Percentiles rank a stretch among this genome's conserved stretches.
phyloP scores from a whole-genome alignment of 2,113 vertebrate genomes.

The Bambusicola thoracicus region DNA sequence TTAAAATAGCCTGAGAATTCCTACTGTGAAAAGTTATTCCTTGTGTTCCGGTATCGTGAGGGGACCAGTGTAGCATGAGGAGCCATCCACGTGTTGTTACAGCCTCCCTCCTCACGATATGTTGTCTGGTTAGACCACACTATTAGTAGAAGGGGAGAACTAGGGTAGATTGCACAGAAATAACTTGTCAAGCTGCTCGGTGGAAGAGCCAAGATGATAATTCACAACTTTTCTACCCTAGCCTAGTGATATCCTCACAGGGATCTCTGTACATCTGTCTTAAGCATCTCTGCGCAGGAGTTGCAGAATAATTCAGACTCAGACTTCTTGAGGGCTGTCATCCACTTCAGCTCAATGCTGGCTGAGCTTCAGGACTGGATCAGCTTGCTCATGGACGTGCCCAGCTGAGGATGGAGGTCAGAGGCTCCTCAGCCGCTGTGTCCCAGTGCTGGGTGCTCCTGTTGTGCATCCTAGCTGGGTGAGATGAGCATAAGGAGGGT shows the following conservation, averaged over 20 bases:
- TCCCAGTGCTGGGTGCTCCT: neutral
- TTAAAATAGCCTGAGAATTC: neutral
- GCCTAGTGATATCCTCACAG: neutral
- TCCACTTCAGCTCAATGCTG: neutral
- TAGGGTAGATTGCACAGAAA: neutral
- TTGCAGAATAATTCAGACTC: neutral
- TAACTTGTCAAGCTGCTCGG: neutral
- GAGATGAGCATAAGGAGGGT: neutral
- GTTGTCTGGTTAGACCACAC: neutral
- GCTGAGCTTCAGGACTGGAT: rapidly evolving
- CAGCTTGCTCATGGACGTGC: neutral
- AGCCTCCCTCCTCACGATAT: neutral
- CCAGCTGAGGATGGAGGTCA: neutral
- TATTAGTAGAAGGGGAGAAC: neutral
- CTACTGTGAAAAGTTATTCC: neutral
- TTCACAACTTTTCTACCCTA: neutral
- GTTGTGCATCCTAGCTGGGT: neutral
- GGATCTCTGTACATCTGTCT: neutral
- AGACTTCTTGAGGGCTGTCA: neutral
- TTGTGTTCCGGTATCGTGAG: neutral
- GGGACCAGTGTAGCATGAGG: rapidly evolving
- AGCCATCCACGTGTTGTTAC: neutral
- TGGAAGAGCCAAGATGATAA: neutral
- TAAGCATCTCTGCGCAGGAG: neutral
- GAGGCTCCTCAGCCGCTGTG: neutral